These are phyloP conservation scores for Scolopax bukidnonensis DNA, from an alignment of 2,797 vertebrate species.

Conservation along the genomic window DNA sequence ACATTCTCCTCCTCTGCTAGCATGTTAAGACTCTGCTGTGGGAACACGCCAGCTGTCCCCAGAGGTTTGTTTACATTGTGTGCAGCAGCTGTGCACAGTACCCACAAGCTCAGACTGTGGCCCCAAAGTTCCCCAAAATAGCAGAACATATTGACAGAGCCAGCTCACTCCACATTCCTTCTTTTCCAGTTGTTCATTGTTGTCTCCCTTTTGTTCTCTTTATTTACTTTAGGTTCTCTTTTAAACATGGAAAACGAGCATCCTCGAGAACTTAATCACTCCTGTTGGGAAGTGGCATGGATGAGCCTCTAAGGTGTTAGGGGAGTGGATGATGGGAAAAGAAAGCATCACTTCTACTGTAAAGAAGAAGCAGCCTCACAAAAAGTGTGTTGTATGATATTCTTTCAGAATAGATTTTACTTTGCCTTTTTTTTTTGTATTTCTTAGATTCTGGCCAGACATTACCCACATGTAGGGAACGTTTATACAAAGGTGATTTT, in stretches of 20 bases:
- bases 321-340: background rate
- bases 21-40: background rate
- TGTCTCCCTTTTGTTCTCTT: background rate
- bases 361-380: background rate
- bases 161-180: background rate
- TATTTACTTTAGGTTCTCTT: constrained; percentile 73
- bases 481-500: background rate
- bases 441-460: background rate
- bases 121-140: background rate
- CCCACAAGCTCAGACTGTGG: background rate
- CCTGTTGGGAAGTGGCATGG: background rate
- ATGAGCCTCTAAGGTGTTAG: background rate
- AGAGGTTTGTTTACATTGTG: background rate
- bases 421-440: background rate
- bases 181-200: background rate
- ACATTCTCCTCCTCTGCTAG: background rate
- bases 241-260: constrained; percentile 73
- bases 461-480: background rate
- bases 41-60: background rate
- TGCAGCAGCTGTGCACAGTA: background rate
- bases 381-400: background rate
- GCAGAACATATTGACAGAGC: background rate
- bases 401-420: constrained; percentile 26
- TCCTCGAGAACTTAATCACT: background rate
- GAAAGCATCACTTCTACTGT: background rate